Conservation (phyloP, 2,888 invertebrate genomes). For the Tetranychus piercei region DNA sequence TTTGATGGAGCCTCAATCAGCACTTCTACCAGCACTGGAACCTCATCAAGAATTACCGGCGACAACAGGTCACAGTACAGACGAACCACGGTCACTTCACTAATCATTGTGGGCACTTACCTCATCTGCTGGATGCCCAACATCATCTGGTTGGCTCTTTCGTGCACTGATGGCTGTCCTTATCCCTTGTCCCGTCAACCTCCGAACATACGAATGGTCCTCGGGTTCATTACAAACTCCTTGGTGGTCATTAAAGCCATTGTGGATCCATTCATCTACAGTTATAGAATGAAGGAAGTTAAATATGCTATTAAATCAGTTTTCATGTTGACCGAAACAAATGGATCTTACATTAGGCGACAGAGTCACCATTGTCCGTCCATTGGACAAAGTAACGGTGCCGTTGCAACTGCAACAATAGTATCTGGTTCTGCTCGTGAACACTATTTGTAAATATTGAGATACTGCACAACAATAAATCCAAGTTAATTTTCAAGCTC, state of each 20-base stretch:
- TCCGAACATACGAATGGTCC: slow-evolving; percentile 21
- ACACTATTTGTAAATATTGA: not conserved
- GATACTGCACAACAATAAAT: too few relatives aligned
- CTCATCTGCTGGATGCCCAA: slow-evolving; percentile 46
- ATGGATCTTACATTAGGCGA: not conserved
- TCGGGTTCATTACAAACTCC: slow-evolving; percentile 35
- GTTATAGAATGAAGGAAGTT: slow-evolving; percentile 47
- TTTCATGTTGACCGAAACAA: not conserved
- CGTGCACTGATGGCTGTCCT: slow-evolving; percentile 38
- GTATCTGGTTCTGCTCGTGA: not conserved
- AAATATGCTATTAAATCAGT: slow-evolving; percentile 31
- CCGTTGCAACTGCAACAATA: not conserved
- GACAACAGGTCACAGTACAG: not conserved
- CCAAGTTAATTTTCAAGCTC: not conserved
- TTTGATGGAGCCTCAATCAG: not conserved
- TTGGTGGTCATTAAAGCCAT: slow-evolving; percentile 45
- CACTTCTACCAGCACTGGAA: slow-evolving; percentile 1
- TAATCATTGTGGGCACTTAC: slow-evolving; percentile 38
- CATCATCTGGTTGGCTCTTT: slow-evolving; percentile 40
- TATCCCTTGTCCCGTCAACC: slow-evolving; percentile 28
- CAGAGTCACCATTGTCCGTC: not conserved
- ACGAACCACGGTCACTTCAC: slow-evolving; percentile 20
- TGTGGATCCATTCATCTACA: slow-evolving; percentile 47
- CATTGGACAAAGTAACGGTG: not conserved
- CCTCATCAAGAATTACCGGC: not conserved